Conservation (phyloP, 2,113 vertebrate genomes). For the Peromyscus maniculatus region DNA sequence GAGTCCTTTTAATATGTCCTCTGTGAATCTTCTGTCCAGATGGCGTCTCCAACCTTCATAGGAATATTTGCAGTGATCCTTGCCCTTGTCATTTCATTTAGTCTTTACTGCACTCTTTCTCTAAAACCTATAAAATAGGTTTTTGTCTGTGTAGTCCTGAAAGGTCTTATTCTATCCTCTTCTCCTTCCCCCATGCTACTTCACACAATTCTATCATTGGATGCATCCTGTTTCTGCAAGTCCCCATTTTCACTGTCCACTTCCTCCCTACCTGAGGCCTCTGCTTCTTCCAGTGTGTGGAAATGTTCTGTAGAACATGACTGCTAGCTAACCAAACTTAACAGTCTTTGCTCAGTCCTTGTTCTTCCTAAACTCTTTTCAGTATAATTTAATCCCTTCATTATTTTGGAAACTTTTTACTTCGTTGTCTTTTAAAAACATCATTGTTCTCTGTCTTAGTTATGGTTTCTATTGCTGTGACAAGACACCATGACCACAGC, state of each 20-base stretch:
- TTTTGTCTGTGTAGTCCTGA: neutral
- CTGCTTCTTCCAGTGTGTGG: neutral
- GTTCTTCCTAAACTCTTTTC: neutral
- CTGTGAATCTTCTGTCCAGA: neutral
- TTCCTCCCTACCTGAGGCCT: neutral
- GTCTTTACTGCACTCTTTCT: neutral
- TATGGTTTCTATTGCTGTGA: neutral
- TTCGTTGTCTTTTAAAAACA: neutral
- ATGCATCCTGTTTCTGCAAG: neutral
- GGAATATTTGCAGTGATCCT: neutral
- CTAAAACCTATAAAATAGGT: neutral
- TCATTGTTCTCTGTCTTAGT: neutral
- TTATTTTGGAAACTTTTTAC: conserved; percentile 29
- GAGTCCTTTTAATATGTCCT: neutral
- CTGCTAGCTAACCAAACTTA: neutral
- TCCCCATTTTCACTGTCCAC: neutral
- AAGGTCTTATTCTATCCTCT: neutral
- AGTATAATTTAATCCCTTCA: neutral
- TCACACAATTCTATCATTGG: neutral
- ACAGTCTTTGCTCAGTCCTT: neutral
- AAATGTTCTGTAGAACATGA: neutral
- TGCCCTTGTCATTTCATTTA: neutral
- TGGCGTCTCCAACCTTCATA: neutral
- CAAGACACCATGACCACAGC: neutral
- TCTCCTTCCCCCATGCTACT: neutral